Evolutionary conservation across 2,113 vertebrate species (phyloP).

Genomic region (Pardalotus punctatus): DNA sequence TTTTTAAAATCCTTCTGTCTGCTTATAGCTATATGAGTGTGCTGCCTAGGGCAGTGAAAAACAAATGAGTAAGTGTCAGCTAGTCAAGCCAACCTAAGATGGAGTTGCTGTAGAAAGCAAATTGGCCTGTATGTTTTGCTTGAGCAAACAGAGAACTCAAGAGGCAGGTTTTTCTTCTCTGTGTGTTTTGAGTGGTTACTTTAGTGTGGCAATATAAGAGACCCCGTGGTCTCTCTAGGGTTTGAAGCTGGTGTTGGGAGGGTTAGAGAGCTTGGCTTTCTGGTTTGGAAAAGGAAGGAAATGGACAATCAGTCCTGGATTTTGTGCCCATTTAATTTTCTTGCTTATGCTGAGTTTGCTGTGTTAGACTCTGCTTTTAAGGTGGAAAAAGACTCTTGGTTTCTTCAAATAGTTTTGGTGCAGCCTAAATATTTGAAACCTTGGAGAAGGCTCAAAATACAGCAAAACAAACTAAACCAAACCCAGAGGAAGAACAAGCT

Average conservation of each 20-base stretch:
- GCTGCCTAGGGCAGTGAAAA: not conserved
- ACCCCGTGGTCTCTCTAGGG: not conserved
- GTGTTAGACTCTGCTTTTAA: conserved; percentile 18
- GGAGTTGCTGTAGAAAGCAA: not conserved
- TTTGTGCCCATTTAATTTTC: conserved; percentile 28
- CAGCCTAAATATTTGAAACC: conserved; percentile 20
- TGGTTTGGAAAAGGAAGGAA: conserved; percentile 51
- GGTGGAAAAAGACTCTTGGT: conserved; percentile 41
- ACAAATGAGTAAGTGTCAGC: not conserved
- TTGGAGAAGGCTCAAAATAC: conserved; percentile 25
- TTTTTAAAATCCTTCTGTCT: not conserved
- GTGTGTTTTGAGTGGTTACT: conserved; percentile 24
- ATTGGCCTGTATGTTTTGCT: not conserved
- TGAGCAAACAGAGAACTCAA: not conserved
- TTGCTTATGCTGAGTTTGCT: conserved; percentile 39
- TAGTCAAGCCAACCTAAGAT: not conserved
- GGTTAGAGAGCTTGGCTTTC: not conserved
- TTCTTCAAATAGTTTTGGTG: conserved; percentile 45
- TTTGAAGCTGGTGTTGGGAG: not conserved
- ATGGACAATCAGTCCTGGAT: not conserved
- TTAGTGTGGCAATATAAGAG: not conserved
- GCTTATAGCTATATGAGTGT: not conserved
- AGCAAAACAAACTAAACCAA: conserved; percentile 33
- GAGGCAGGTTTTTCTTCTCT: not conserved
- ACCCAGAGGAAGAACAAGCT: not conserved